Evolutionary conservation across 2,113 vertebrate species (phyloP), one percentile per base, ranked within the genome.

Genomic region (Albula goreensis): DNA sequence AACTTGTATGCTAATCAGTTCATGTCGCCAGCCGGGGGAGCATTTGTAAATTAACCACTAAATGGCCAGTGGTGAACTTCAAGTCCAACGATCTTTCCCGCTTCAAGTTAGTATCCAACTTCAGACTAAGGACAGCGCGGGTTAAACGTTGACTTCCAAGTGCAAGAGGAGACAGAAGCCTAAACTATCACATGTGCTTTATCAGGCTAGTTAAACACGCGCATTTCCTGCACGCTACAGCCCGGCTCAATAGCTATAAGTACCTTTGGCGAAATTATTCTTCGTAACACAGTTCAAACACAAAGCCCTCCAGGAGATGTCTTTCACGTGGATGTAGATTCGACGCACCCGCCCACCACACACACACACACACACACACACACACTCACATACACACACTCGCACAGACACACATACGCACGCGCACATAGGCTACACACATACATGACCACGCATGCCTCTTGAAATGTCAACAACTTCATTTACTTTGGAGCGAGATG

Each of bases 241-340:
- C 15, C 25, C 31, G n/a, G 17, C 70, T 66, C 60, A 4, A 66
- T 66, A 66, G 60, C 22, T 8, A 12, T 12, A 56, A 8, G 17
- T 19, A 19, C 31, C 31, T 3, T 66, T 3, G 17, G 17, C 60
- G 22, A 19, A 66, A 66, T 22, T 66, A 66, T 66, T 19, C 60
- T 7, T 5, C 22, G 83, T 85, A 85, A 79, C 78, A 50, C 50
- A 56, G 41, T 31, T 5, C 41, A 80, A 52, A 84, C 50, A 84
- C 66, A 31, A 51, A 63, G 77, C 85, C 56, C 53, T 81, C 50
- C 25, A 25, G 52, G 53, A 31, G 52, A 50, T 25, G 63, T 77
- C 48, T 79, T 85, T 85, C 84, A 85, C 77, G 78, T 80, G 85
- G 85, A 63, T 79, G 19, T 78, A 78, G 78, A 78, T 57, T 57